Evolutionary conservation across 2,888 invertebrate species (phyloP).

Genomic region (Cerastis rubricosa): DNA sequence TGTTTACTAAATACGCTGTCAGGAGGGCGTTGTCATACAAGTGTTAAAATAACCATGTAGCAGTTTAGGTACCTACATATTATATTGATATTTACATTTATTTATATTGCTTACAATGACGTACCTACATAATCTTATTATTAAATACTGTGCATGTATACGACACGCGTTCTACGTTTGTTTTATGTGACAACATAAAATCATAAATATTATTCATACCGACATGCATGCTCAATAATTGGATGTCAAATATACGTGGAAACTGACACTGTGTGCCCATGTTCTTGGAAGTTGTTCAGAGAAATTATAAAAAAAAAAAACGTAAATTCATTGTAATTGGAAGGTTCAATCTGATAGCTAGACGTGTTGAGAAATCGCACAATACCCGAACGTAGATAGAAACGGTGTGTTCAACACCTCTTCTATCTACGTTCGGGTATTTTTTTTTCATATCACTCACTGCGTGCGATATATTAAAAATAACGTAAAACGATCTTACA

Average conservation of each 20-base stretch:
- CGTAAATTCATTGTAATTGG: slow-evolving; percentile 6
- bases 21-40: background rate
- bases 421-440: too few species aligned
- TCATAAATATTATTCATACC: slow-evolving; percentile 25
- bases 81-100: too few species aligned
- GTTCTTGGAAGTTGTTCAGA: background rate
- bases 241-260: slow-evolving; percentile 9
- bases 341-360: background rate
- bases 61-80: background rate
- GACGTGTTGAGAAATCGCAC: background rate
- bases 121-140: slow-evolving; percentile 4
- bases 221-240: slow-evolving; percentile 1
- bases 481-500: background rate
- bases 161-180: slow-evolving; percentile 4
- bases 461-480: background rate
- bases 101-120: slow-evolving; percentile 11
- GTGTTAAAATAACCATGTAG: background rate
- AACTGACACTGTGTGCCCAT: background rate
- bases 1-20: background rate
- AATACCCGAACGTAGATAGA: too few species aligned
- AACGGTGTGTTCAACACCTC: too few species aligned
- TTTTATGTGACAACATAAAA: slow-evolving; percentile 16
- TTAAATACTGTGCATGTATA: slow-evolving; percentile 16
- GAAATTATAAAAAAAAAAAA: background rate
- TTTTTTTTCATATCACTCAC: too few species aligned